Evolutionary conservation across 2,113 vertebrate species (phyloP).

Genomic region (Meriones unguiculatus): DNA sequence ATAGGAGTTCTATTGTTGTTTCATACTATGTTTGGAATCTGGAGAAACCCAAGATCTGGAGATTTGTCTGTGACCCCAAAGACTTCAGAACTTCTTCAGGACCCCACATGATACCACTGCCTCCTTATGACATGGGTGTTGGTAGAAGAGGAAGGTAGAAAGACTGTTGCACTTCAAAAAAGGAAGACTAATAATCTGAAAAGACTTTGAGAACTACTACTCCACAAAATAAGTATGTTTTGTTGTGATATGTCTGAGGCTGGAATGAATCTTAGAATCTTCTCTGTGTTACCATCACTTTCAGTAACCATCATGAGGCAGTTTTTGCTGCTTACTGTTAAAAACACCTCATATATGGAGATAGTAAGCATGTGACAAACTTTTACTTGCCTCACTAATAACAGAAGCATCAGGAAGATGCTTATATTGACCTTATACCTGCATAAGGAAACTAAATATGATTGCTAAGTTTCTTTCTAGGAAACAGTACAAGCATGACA

Average conservation of each 20-base stretch:
- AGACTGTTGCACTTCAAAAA: neutral
- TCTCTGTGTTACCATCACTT: neutral
- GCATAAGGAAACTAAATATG: neutral
- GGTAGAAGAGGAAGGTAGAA: neutral
- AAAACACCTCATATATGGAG: neutral
- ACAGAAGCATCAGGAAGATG: neutral
- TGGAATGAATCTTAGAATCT: neutral
- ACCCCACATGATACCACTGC: neutral
- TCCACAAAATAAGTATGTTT: neutral
- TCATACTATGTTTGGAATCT: neutral
- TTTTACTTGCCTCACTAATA: constrained; percentile 11
- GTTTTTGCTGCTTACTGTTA: neutral
- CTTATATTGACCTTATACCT: no score
- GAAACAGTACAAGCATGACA: neutral
- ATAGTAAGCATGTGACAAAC: neutral
- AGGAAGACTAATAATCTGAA: neutral
- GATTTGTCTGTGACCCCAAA: neutral
- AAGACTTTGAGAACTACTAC: neutral
- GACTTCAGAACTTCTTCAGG: neutral
- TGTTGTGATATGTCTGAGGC: neutral
- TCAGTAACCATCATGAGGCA: neutral
- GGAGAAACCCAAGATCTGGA: neutral
- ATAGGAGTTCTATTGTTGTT: neutral
- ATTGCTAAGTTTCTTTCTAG: neutral
- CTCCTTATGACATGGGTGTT: neutral